Conservation (phyloP, 1,140 invertebrate species). For the Triops longicaudatus region DNA sequence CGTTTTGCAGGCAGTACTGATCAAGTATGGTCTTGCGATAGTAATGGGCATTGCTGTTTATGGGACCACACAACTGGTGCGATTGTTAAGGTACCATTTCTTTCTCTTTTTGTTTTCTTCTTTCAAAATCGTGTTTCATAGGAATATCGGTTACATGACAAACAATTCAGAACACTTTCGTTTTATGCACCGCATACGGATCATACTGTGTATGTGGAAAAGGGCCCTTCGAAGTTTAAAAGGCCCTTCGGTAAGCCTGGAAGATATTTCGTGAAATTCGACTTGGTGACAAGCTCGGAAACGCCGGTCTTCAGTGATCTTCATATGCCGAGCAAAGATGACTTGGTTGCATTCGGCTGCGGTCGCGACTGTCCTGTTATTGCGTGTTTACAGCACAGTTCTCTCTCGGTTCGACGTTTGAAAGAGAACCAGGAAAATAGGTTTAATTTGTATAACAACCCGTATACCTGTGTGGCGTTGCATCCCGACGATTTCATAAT, state of each 20-base stretch:
- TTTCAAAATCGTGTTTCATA: background rate
- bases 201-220: background rate
- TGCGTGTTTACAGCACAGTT: slow-evolving; percentile 36
- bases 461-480: slow-evolving; percentile 57
- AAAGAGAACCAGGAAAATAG: slow-evolving; percentile 33
- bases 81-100: background rate
- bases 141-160: background rate
- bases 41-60: background rate
- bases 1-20: background rate
- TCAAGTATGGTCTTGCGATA: slow-evolving; percentile 16
- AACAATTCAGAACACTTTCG: background rate
- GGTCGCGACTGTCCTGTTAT: slow-evolving; percentile 35
- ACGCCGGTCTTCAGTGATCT: background rate
- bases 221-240: too few relatives aligned
- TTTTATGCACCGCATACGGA: background rate
- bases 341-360: slow-evolving; percentile 23
- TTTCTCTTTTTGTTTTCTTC: background rate
- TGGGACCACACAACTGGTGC: slow-evolving; percentile 19
- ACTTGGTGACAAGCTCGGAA: background rate
- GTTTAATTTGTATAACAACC: slow-evolving; percentile 40
- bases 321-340: background rate
- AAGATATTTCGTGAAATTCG: background rate
- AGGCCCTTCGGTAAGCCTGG: background rate
- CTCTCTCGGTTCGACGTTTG: slow-evolving; percentile 39
- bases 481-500: slow-evolving; percentile 58